Conservation (phyloP, 2,888 invertebrate species). For the Pollenia amentaria region DNA sequence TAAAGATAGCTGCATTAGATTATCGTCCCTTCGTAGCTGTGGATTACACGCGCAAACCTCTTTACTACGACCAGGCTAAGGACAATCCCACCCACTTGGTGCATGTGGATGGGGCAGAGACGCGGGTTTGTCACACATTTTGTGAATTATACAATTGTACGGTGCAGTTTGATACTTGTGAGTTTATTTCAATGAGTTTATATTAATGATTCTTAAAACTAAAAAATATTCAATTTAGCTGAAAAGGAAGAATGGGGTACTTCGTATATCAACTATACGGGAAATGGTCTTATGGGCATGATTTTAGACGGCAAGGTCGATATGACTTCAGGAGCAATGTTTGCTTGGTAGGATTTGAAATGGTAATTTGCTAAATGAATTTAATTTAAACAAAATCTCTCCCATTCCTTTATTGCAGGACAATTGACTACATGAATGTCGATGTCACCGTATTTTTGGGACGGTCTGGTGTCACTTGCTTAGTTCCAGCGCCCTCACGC, state of each 20-base stretch:
- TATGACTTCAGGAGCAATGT: slow-evolving; percentile 79
- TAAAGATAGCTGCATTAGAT: slow-evolving; percentile 79
- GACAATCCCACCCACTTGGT: slow-evolving; percentile 72
- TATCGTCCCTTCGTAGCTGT: slow-evolving; percentile 82
- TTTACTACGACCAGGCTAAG: slow-evolving; percentile 74
- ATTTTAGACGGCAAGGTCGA: slow-evolving; percentile 87
- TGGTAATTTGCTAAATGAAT: not conserved
- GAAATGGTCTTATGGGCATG: slow-evolving; percentile 88
- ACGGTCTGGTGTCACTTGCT: slow-evolving; percentile 88
- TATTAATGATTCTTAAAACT: not conserved
- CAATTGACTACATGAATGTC: slow-evolving; percentile 86
- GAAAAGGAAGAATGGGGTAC: slow-evolving; percentile 88
- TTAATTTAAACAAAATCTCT: not conserved
- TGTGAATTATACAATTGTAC: slow-evolving; percentile 85
- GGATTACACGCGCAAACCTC: slow-evolving; percentile 76
- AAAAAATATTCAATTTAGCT: slow-evolving; percentile 32
- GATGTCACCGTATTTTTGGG: slow-evolving; percentile 87
- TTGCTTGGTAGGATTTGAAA: slow-evolving; percentile 74
- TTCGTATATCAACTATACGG: slow-evolving; percentile 87
- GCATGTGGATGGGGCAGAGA: slow-evolving; percentile 86
- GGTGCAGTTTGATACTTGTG: slow-evolving; percentile 81
- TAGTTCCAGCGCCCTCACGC: slow-evolving; percentile 88
- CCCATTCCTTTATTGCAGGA: slow-evolving; percentile 85
- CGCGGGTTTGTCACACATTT: slow-evolving; percentile 82
- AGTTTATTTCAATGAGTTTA: slow-evolving; percentile 33